A percentile compares a stretch with the other conserved stretches of the same genome.
Conservation (phyloP, 2,113 vertebrate genomes). For the Nothobranchius furzeri region DNA sequence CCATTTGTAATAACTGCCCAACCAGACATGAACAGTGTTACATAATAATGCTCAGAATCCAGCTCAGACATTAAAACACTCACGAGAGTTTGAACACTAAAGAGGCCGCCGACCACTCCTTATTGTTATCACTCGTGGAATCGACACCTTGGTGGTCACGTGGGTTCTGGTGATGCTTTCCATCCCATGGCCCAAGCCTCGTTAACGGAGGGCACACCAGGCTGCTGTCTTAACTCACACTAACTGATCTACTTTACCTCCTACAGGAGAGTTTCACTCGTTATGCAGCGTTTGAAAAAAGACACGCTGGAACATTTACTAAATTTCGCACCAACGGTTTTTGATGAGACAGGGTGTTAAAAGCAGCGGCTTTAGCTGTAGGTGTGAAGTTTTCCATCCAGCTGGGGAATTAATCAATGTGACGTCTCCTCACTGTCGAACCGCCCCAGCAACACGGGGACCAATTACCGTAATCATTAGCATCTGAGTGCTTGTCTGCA, state of each 20-base stretch:
- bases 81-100: slow-evolving; percentile 10
- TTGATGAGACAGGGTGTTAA: slow-evolving; percentile 23
- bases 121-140: slow-evolving; percentile 28
- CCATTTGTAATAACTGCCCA: slow-evolving; percentile 7
- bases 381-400: slow-evolving; percentile 39
- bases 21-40: slow-evolving; percentile 8
- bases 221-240: slow-evolving; percentile 19
- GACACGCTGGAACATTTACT: slow-evolving; percentile 5
- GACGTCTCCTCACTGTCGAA: slow-evolving; percentile 31
- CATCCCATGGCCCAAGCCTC: slow-evolving; percentile 5
- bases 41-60: slow-evolving; percentile 1
- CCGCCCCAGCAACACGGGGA: slow-evolving; percentile 25
- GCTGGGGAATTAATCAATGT: slow-evolving; percentile 28
- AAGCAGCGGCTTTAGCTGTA: slow-evolving; percentile 30
- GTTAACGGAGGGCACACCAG: slow-evolving; percentile 21
- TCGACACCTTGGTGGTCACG: slow-evolving; percentile 9
- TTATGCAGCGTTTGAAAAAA: slow-evolving; percentile 16
- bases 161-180: slow-evolving; percentile 14
- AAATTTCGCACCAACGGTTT: slow-evolving; percentile 23
- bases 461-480: slow-evolving; percentile 16
- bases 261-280: slow-evolving; percentile 5
- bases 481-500: background rate
- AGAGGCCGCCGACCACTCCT: slow-evolving; percentile 20
- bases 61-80: background rate
- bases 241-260: slow-evolving; percentile 16